Evolutionary conservation across 2,113 vertebrate species (phyloP), one percentile per base, ranked within the genome.

Genomic region (Dascyllus trimaculatus): DNA sequence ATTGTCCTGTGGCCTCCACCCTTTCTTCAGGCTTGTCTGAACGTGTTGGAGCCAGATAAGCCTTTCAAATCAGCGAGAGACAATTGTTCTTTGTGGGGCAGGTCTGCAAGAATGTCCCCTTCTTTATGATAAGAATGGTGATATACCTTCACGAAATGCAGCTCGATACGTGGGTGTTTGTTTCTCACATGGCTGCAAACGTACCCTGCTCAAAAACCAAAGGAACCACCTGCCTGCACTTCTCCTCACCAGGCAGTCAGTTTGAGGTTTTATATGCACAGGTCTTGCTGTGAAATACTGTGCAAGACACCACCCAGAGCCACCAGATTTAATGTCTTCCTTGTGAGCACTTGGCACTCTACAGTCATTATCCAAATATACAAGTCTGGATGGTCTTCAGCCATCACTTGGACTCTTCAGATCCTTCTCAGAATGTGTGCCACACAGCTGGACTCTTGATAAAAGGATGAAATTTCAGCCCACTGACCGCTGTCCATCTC

Each of bases 381-480:
- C 68, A 80, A 53, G 15, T 75, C 40, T 56, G 62, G 52, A 51
- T 73, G 53, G 69, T 70, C 38, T 63, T 84, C 63, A 56, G 32
- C 67, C 49, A 3, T 76, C 61, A 58, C 13, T 69, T 17, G 61
- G 51, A 73, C n/a, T 54, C 75, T 67, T 69, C 26, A 77, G 77
- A 73, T 79, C 68, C 58, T 71, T 69, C 59, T 73, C 75, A 63
- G 48, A 53, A 54, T 64, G 29, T 70, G 19, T 63, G 58, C 71
- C 70, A 77, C 84, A 80, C 80, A 86, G 71, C 79, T 81, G 53
- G 74, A 85, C 46, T 43, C 45, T 59, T 64, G 67, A 85, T 66
- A 71, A 86, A 88, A 88, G 66, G 58, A 75, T 71, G 61, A 72
- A 84, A 77, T 19, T 43, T 24, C 59, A 85, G 51, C 70, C 24